Percentiles rank a stretch among this genome's conserved stretches.
Evolutionary conservation across 2,113 vertebrate genomes (phyloP).

Genomic region (Phodopus roborovskii): DNA sequence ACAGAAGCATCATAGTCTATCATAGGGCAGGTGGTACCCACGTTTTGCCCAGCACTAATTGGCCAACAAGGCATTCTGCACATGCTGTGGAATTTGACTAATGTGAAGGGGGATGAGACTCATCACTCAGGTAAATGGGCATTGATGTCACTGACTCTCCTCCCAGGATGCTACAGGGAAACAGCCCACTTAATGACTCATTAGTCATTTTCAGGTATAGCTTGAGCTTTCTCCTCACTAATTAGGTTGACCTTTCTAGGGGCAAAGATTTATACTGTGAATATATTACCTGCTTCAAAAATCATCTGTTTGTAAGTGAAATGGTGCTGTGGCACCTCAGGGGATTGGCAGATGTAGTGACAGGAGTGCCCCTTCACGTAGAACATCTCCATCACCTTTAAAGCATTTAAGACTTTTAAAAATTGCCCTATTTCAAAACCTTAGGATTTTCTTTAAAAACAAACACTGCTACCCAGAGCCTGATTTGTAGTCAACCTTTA

Average conservation of each 20-base stretch:
- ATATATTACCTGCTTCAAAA: constrained; percentile 80
- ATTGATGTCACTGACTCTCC: constrained; percentile 54
- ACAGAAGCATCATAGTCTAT: not conserved
- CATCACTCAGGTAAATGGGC: constrained; percentile 67
- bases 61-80: not conserved
- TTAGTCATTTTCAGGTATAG: constrained; percentile 75
- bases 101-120: not conserved
- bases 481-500: constrained; percentile 28
- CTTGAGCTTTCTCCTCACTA: constrained; percentile 77
- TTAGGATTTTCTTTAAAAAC: constrained; percentile 39
- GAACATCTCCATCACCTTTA: constrained; percentile 8
- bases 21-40: not conserved
- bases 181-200: constrained; percentile 74
- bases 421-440: constrained; percentile 35
- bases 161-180: constrained; percentile 55
- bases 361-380: not conserved
- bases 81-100: not conserved
- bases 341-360: not conserved
- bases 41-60: not conserved
- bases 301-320: constrained; percentile 76
- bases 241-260: constrained; percentile 82
- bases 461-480: constrained; percentile 49
- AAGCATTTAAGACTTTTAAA: not conserved
- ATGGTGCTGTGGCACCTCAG: not conserved
- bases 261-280: constrained; percentile 74